Evolutionary conservation across 2,113 vertebrate genomes (phyloP).

Genomic region (Paramisgurnus dabryanus): DNA sequence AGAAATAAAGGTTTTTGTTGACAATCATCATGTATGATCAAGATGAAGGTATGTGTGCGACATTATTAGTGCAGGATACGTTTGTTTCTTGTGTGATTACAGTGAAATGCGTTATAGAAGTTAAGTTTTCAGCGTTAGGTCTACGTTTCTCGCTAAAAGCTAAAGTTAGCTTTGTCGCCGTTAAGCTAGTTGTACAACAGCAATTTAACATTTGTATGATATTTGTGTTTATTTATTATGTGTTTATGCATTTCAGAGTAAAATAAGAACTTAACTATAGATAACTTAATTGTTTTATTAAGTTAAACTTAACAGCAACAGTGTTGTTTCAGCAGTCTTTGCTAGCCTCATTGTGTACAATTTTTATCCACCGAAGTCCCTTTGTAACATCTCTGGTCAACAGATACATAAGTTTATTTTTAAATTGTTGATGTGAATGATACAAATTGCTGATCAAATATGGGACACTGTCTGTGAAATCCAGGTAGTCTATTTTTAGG

Average conservation of each 20-base stretch:
- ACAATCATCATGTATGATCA: slow-evolving; percentile 74
- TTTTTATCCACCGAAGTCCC: no score
- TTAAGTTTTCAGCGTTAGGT: not conserved
- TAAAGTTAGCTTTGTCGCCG: not conserved
- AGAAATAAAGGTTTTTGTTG: not conserved
- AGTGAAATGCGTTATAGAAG: not conserved
- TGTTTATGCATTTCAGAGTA: not conserved
- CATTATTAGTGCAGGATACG: no score
- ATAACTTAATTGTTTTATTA: not conserved
- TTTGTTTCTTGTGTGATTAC: not conserved
- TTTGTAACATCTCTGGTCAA: not conserved
- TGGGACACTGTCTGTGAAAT: no score
- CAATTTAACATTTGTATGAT: not conserved
- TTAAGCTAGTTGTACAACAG: not conserved
- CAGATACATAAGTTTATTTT: no score
- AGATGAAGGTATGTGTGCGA: slow-evolving; percentile 72
- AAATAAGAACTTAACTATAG: not conserved
- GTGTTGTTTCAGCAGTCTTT: not conserved
- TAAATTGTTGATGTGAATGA: no score
- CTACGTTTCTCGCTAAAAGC: slow-evolving; percentile 8
- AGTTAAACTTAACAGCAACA: not conserved
- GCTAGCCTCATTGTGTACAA: no score
- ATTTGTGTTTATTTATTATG: not conserved
- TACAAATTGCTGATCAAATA: not conserved
- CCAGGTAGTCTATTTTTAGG: no score